Percentiles rank a stretch among this genome's conserved stretches.
These are phyloP conservation scores for Sebastes fasciatus DNA, from an alignment of 2,113 vertebrate genomes.

Conservation along the genomic window DNA sequence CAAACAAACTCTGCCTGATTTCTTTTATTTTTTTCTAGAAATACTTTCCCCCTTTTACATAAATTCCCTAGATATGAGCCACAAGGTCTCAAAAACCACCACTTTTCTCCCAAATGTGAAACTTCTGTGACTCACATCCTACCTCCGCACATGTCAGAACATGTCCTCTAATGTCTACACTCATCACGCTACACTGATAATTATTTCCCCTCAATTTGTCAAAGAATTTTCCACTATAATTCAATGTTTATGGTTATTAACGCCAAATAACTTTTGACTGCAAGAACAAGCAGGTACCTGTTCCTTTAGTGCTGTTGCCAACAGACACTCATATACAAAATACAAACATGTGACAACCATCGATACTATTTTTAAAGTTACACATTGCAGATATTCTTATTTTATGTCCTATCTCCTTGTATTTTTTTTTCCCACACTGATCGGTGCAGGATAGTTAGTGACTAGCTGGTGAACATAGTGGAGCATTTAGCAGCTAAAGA, in stretches of 20 bases:
- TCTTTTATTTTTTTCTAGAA: not conserved
- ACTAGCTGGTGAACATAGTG: not conserved
- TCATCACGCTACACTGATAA: constrained; percentile 3
- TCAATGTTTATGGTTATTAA: constrained; percentile 9
- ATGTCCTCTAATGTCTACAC: constrained; percentile 9
- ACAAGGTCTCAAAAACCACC: constrained; percentile 3
- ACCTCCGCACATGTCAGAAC: constrained; percentile 29
- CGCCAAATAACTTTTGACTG: not conserved
- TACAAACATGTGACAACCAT: not conserved
- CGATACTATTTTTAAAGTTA: not conserved
- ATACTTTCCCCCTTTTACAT: not conserved
- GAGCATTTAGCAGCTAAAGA: not conserved
- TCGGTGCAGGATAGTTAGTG: not conserved
- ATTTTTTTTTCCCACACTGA: not conserved
- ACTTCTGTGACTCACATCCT: constrained; percentile 55
- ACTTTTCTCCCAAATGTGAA: constrained; percentile 28
- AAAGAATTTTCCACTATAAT: constrained; percentile 29
- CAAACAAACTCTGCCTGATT: not conserved
- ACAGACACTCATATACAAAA: constrained; percentile 7
- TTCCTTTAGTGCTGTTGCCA: constrained; percentile 41
- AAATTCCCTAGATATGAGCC: constrained; percentile 43
- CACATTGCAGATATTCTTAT: not conserved
- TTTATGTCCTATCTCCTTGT: not conserved
- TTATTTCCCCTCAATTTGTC: constrained; percentile 49
- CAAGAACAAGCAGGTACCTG: not conserved